These are phyloP conservation scores for Chrysocyon brachyurus DNA, from an alignment of 2,797 vertebrate species.

Conservation along the genomic window DNA sequence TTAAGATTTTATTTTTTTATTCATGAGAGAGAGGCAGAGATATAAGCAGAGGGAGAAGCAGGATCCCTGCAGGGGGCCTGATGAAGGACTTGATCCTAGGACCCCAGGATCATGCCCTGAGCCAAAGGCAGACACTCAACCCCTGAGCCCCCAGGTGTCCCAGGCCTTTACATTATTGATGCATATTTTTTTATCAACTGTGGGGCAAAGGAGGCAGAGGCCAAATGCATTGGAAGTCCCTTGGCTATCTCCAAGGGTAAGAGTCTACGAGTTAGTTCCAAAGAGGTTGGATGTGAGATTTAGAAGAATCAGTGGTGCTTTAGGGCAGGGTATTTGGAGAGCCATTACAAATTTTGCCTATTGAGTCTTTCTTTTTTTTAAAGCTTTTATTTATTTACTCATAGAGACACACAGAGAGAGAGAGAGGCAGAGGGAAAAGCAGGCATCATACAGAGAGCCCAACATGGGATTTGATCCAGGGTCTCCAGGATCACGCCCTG, in stretches of 20 bases:
- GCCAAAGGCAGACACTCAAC: too few species aligned
- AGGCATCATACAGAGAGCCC: neutral
- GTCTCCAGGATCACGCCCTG: neutral
- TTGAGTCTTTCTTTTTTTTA: too few species aligned
- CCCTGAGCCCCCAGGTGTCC: too few species aligned
- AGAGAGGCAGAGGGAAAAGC: too few species aligned
- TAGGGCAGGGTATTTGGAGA: neutral
- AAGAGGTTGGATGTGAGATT: neutral
- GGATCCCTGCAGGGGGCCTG: too few species aligned
- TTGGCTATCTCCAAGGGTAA: neutral
- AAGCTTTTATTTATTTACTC: neutral
- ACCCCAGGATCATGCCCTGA: too few species aligned
- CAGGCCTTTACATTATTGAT: neutral
- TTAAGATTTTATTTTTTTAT: too few species aligned
- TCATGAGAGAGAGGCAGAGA: too few species aligned
- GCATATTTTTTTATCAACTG: neutral
- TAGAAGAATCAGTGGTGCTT: neutral
- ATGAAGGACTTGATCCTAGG: too few species aligned
- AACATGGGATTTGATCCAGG: neutral
- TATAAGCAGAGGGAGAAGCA: too few species aligned
- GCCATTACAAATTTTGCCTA: neutral
- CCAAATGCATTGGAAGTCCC: too few species aligned
- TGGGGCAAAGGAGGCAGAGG: neutral
- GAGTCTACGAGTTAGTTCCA: neutral
- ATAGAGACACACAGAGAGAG: neutral